Evolutionary conservation across 2,797 vertebrate species (phyloP), one percentile per base, ranked within the genome.

Genomic region (Notoglanidium macrostoma): DNA sequence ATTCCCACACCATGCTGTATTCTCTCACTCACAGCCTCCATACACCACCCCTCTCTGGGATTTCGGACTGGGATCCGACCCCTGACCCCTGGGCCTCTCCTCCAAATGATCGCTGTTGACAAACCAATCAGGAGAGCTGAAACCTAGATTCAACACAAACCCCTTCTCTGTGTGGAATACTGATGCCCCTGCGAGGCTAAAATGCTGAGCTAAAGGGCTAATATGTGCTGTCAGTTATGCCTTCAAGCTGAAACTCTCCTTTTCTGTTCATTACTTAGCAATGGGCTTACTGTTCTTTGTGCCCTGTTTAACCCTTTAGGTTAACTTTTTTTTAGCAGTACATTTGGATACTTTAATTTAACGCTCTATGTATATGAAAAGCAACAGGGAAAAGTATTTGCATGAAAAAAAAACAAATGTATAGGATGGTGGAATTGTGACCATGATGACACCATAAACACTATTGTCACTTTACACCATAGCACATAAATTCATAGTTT

Each of bases 1-100:
- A 83, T 91, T 91, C 90, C 90, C 90, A 91, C 87, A 90, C 84
- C n/a, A 35, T 54, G 49, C 84, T 82, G 57, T 74, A 49, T 90
- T 85, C 77, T 78, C 59, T 46, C 74, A 83, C 81, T 85, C 73
- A 65, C 63, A 63, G 59, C 72, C 44, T 87, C 77, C 35, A 55
- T 57, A 85, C 76, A 85, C 65, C 73, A 83, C 78, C 86, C 32
- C 61, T 87, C 59, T 46, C 77, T 44, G 68, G 61, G 61, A 83
- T 81, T 68, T 86, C n/a, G 10, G 80, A 86, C 85, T 89, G 86
- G 87, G 76, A 76, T 78, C 63, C 40, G 70, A 73, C 32, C 87
- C 59, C 78, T 86, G 76, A 77, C 46, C 87, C 72, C 65, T 35
- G 81, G 82, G 85, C 88, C 88, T 88, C 72, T 46, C 19, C 87